Evolutionary conservation across 2,113 vertebrate species (phyloP).

Genomic region (Scomber japonicus): DNA sequence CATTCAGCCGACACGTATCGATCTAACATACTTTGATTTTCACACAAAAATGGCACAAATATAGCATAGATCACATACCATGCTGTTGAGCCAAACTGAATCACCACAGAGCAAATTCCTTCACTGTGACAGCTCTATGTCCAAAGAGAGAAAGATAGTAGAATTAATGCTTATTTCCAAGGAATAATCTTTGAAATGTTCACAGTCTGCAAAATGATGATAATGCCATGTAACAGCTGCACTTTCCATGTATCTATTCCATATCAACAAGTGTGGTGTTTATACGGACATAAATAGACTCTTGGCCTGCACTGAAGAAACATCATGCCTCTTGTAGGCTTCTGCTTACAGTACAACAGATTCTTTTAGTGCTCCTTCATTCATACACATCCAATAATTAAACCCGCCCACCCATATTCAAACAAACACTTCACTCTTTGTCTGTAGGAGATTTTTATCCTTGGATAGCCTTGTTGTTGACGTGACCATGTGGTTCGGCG

Average conservation of each 20-base stretch:
- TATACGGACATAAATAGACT: constrained; percentile 37
- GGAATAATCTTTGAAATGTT: constrained; percentile 24
- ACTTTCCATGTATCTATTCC: constrained; percentile 29
- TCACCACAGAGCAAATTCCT: too few relatives aligned
- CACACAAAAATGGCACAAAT: too few relatives aligned
- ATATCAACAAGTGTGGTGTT: constrained; percentile 50
- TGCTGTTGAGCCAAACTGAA: too few relatives aligned
- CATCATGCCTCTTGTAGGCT: constrained; percentile 6
- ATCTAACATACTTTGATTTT: too few relatives aligned
- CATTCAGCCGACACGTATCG: too few relatives aligned
- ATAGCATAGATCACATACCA: too few relatives aligned
- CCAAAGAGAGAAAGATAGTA: not conserved
- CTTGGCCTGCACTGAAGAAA: constrained; percentile 32
- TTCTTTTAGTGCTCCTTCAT: constrained; percentile 61
- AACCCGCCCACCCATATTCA: constrained; percentile 48
- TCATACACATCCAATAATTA: constrained; percentile 57
- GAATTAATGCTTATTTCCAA: constrained; percentile 15
- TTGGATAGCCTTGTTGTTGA: constrained; percentile 69
- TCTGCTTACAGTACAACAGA: constrained; percentile 39
- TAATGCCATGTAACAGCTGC: constrained; percentile 36
- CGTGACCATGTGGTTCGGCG: constrained; percentile 76
- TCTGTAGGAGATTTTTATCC: constrained; percentile 57
- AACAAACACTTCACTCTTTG: constrained; percentile 73
- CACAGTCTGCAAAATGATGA: constrained; percentile 28
- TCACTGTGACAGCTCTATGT: not conserved